Percentiles rank a stretch among this genome's conserved stretches.
phyloP scores from a whole-genome alignment of 2,797 vertebrate genomes.

The Poeciliopsis gracilis region DNA sequence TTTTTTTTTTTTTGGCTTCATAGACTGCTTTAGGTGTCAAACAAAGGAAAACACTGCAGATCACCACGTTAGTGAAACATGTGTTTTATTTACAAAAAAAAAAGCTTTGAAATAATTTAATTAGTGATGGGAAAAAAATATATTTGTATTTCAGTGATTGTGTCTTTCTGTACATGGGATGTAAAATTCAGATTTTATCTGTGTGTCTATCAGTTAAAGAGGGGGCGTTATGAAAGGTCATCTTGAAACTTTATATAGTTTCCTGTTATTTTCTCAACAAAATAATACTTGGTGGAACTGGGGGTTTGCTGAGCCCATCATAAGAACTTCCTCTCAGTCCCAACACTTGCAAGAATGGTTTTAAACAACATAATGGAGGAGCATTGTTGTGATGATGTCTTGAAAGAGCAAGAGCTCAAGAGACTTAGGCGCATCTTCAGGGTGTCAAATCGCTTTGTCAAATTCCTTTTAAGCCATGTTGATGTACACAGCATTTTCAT shows the following conservation, averaged over 20 bases:
- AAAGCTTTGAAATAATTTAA: not conserved
- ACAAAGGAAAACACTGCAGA: not conserved
- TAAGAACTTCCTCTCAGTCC: no score
- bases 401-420: no score
- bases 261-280: not conserved
- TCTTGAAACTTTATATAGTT: not conserved
- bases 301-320: no score
- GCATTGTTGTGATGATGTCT: no score
- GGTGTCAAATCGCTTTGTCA: no score
- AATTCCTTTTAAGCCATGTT: no score
- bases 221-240: no score
- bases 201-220: not conserved
- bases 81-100: not conserved
- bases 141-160: not conserved
- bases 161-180: not conserved
- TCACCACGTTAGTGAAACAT: not conserved
- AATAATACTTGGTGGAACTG: no score
- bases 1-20: constrained; percentile 17
- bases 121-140: not conserved
- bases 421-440: no score
- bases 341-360: no score
- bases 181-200: not conserved
- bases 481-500: no score
- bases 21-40: not conserved
- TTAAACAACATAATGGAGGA: no score